Conservation (phyloP, 2,113 vertebrate genomes). For the Saimiri boliviensis region DNA sequence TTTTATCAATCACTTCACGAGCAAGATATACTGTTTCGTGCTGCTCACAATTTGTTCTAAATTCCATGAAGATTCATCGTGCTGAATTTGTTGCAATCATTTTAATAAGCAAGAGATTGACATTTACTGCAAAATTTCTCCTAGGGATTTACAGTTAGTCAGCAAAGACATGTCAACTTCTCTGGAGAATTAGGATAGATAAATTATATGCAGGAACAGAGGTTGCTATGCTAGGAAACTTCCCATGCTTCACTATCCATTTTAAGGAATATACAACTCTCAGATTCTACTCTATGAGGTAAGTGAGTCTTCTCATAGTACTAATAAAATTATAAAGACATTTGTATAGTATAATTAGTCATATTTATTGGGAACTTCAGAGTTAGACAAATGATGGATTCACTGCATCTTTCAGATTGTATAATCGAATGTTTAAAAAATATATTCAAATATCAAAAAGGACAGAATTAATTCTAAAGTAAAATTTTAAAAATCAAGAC, state of each 20-base stretch:
- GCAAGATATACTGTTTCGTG: neutral
- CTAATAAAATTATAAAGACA: conserved; percentile 19
- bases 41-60: conserved; percentile 9
- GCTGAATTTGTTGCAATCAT: conserved; percentile 44
- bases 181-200: conserved; percentile 44
- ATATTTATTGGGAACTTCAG: neutral
- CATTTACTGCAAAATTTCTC: conserved; percentile 64
- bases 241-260: neutral
- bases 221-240: neutral
- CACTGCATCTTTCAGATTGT: neutral
- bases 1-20: conserved; percentile 26
- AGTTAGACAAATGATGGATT: conserved; percentile 46
- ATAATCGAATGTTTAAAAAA: neutral
- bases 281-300: neutral
- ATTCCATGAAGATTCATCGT: conserved; percentile 57
- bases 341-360: neutral
- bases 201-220: conserved; percentile 3
- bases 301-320: neutral
- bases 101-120: conserved; percentile 59
- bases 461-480: conserved; percentile 7
- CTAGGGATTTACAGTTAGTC: conserved; percentile 45
- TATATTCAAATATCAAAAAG: conserved; percentile 11
- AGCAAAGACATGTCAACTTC: conserved; percentile 37
- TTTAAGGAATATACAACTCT: neutral
- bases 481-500: neutral